phyloP scores from a whole-genome alignment of 2,888 invertebrate species.

The Cenopis cana region DNA sequence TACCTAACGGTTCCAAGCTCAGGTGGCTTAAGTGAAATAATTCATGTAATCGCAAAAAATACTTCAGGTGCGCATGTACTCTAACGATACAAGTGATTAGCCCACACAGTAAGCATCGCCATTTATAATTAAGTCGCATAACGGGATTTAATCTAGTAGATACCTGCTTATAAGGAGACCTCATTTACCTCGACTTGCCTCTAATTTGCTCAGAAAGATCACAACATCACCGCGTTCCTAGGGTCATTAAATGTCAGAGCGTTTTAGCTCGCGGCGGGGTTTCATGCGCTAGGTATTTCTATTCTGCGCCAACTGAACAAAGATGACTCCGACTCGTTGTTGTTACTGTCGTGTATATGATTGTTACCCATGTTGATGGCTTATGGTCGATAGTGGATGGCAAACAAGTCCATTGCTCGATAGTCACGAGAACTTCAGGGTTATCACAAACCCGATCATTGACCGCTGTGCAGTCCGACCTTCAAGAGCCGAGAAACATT shows the following conservation, averaged over 20 bases:
- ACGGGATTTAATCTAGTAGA: constrained; percentile 7
- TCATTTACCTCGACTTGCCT: background rate
- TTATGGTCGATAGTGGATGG: too few species aligned
- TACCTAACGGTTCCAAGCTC: constrained; percentile 23
- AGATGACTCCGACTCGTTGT: too few species aligned
- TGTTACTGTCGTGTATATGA: too few species aligned
- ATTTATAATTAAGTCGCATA: constrained; percentile 7
- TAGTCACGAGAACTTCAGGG: too few species aligned
- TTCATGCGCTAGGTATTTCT: background rate
- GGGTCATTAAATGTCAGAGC: background rate
- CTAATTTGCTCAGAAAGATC: background rate
- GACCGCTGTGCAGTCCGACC: too few species aligned
- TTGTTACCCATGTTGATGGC: background rate
- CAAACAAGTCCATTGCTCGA: too few species aligned
- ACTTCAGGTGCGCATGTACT: background rate
- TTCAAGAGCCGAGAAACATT: background rate
- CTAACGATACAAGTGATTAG: constrained; percentile 13
- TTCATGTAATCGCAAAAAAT: constrained; percentile 24
- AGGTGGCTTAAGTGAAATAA: constrained; percentile 17
- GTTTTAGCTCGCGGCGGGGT: too few species aligned
- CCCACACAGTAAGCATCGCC: constrained; percentile 9
- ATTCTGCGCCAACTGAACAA: background rate
- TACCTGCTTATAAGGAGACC: constrained; percentile 1
- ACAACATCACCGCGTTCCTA: background rate
- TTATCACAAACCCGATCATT: too few species aligned